These are phyloP conservation scores for Clarias magur DNA, from an alignment of 2,113 vertebrate species.

Conservation along the genomic window DNA sequence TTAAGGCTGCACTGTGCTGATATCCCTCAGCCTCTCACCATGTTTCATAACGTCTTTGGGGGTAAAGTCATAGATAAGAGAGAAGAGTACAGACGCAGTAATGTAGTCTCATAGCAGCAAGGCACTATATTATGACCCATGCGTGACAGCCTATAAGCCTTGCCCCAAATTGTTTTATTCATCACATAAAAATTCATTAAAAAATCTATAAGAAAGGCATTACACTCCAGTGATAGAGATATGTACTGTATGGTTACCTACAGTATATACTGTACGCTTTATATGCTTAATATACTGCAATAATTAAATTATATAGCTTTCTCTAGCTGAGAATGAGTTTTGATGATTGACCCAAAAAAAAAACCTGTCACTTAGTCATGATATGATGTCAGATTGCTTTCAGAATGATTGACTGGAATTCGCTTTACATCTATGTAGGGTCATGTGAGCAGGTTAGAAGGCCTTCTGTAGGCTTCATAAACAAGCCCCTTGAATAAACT, in stretches of 20 bases:
- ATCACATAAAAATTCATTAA: not conserved
- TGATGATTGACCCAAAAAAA: not conserved
- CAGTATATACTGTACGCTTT: too few relatives aligned
- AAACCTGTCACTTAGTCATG: not conserved
- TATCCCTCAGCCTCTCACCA: not conserved
- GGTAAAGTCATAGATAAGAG: slow-evolving; percentile 20
- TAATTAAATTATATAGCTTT: not conserved
- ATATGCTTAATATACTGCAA: not conserved
- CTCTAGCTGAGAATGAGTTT: not conserved
- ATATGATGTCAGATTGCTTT: not conserved
- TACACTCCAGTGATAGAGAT: not conserved
- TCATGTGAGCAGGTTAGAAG: not conserved
- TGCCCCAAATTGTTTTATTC: not conserved
- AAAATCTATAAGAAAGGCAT: not conserved
- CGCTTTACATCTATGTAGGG: not conserved
- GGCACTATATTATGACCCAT: not conserved
- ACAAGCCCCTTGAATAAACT: not conserved
- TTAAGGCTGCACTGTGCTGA: not conserved
- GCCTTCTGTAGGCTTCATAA: not conserved
- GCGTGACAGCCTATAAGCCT: not conserved
- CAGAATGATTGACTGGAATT: not conserved
- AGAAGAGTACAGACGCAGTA: not conserved
- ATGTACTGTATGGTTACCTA: too few relatives aligned
- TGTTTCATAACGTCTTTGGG: slow-evolving; percentile 29
- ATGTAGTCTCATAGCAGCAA: not conserved